Base-by-base conservation (phyloP, 2,113 vertebrate species). In the Oxygymnocypris stewartii region DNA sequence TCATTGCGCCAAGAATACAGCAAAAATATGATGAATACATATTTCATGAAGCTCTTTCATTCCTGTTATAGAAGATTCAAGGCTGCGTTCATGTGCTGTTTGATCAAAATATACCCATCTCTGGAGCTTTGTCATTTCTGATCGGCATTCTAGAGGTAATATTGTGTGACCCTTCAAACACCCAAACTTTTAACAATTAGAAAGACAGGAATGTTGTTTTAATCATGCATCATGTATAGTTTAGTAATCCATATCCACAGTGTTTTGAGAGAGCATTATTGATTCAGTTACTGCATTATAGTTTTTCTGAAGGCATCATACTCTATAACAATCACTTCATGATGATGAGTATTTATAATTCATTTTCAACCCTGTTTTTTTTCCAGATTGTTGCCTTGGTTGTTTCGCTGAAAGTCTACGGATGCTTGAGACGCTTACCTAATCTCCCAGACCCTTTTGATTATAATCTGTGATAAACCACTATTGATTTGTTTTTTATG, bases 1-100 rank as follows among this genome's bases (percentile, higher is more conserved):
- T 82, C 16, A 82, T 78, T 44, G 51, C 28, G n/a, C 59, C 44
- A 74, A 31, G n/a, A 35, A 51, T 11, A 61, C 31, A 84, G 12
- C 9, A 44, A 47, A 75, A 47, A 25, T 2, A 47, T n/a, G 1
- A 75, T 23, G 1, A 47, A 25, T 23, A 12, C 37, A 75, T 4
- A 75, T 75, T 75, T 75, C 23, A 75, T 11, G 1, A 75, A 18
- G 4, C 23, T n/a, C 40, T 40, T 74, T 74, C 20, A 42, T 73
- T 73, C 23, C 12, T 25, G 40, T 7, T 44, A 3, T 42, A 75
- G 73, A 47, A n/a, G 0, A 40, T 75, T 0, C 1, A 0, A 0
- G 71, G 71, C 37, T 74, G 71, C 37, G 2, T n/a, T 44, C 2
- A 14, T 44, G 4, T 44, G 20, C 40, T 75, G 73, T 13, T 75